These are phyloP conservation scores for Pseudachorutes palmiensis DNA, from an alignment of 1,140 invertebrate species.

Conservation along the genomic window DNA sequence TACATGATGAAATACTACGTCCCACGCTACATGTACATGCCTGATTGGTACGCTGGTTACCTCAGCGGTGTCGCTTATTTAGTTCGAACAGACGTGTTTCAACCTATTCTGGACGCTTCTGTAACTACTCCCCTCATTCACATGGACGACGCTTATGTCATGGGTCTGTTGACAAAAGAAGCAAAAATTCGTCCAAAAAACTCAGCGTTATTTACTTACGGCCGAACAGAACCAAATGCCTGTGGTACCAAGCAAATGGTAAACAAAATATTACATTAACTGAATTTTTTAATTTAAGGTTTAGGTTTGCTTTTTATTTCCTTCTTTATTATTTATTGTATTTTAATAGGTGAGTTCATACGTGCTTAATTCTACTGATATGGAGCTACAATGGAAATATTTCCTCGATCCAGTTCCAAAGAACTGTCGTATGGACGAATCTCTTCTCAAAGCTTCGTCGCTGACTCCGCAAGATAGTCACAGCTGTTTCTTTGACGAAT, in stretches of 20 bases:
- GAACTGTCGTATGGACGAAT: not conserved
- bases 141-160: slow-evolving; percentile 47
- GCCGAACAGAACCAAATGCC: slow-evolving; percentile 13
- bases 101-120: slow-evolving; percentile 37
- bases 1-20: slow-evolving; percentile 25
- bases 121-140: slow-evolving; percentile 41
- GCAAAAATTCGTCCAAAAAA: slow-evolving; percentile 28
- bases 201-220: slow-evolving; percentile 12
- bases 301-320: not conserved
- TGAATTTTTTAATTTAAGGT: not conserved
- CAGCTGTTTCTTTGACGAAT: not conserved
- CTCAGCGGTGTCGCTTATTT: slow-evolving; percentile 40
- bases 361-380: not conserved
- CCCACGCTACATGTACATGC: slow-evolving; percentile 19
- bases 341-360: not conserved
- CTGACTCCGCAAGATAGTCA: not conserved
- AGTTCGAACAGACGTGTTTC: slow-evolving; percentile 26
- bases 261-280: not conserved
- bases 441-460: not conserved
- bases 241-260: slow-evolving; percentile 15
- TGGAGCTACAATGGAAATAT: not conserved
- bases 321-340: not conserved
- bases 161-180: slow-evolving; percentile 42
- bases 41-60: slow-evolving; percentile 39
- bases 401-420: not conserved